phyloP scores from a whole-genome alignment of 2,113 vertebrate species.

The Mola mola region DNA sequence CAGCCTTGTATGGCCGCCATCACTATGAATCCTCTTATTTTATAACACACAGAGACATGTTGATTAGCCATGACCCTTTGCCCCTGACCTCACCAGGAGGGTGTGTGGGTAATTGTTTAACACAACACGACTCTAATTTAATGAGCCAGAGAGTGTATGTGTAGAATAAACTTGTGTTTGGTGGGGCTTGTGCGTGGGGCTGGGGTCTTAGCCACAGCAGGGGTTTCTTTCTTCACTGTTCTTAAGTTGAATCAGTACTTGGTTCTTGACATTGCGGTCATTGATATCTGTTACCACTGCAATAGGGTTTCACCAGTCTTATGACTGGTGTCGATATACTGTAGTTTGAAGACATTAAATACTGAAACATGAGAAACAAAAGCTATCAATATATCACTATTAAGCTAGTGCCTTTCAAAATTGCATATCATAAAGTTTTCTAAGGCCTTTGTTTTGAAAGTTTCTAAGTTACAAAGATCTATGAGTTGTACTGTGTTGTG shows the following conservation, averaged over 20 bases:
- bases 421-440: neutral
- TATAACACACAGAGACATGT: too few relatives aligned
- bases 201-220: neutral
- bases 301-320: neutral
- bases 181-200: conserved; percentile 11
- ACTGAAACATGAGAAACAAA: too few relatives aligned
- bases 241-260: conserved; percentile 63
- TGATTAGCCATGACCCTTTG: conserved; percentile 74
- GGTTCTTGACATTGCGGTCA: conserved; percentile 54
- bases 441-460: neutral
- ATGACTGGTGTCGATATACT: neutral
- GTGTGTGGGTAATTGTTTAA: conserved; percentile 62
- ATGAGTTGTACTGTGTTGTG: too few relatives aligned
- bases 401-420: neutral
- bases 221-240: conserved; percentile 47
- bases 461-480: too few relatives aligned
- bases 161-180: conserved; percentile 23
- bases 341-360: neutral
- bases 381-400: neutral
- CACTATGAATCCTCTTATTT: conserved; percentile 41
- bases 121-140: conserved; percentile 78
- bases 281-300: conserved; percentile 19
- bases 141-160: conserved; percentile 63
- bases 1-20: conserved; percentile 33
- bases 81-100: conserved; percentile 65